Percentiles rank a stretch among this genome's conserved stretches.
phyloP scores from a whole-genome alignment of 1,140 invertebrate genomes.

The Venturia canescens region DNA sequence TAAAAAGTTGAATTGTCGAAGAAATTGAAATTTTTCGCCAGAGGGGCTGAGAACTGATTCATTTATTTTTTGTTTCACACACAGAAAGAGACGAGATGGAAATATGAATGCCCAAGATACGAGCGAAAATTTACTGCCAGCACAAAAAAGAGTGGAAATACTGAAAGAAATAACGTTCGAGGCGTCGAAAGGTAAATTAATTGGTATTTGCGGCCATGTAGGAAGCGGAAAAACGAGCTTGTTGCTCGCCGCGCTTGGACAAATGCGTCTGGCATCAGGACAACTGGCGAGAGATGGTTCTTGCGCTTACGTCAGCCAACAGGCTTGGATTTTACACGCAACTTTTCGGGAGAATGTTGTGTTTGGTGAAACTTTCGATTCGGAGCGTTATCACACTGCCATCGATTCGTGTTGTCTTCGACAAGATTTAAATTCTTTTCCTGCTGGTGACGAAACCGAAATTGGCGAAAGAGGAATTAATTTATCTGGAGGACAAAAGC shows the following conservation, averaged over 20 bases:
- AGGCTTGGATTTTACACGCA: conserved; percentile 83
- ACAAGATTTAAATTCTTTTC: conserved; percentile 78
- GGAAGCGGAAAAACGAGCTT: conserved; percentile 85
- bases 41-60: too few species aligned
- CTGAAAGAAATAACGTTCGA: conserved; percentile 71
- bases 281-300: conserved; percentile 78
- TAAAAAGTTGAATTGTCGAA: too few species aligned
- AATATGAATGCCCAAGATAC: conserved; percentile 39
- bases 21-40: too few species aligned
- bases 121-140: conserved; percentile 41
- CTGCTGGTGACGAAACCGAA: conserved; percentile 81
- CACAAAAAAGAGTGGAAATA: conserved; percentile 59
- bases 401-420: conserved; percentile 77
- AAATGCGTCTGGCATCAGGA: conserved; percentile 76
- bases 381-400: conserved; percentile 76
- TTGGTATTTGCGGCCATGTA: conserved; percentile 83
- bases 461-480: conserved; percentile 81
- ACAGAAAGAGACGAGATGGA: conserved; percentile 47
- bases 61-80: too few species aligned
- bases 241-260: conserved; percentile 81
- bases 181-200: conserved; percentile 76
- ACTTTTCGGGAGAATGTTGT: conserved; percentile 85
- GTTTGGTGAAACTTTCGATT: conserved; percentile 79
- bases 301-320: conserved; percentile 83
- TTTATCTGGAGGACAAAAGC: conserved; percentile 82